phyloP scores from a whole-genome alignment of 2,888 invertebrate species.

The Drosophila eohydei region DNA sequence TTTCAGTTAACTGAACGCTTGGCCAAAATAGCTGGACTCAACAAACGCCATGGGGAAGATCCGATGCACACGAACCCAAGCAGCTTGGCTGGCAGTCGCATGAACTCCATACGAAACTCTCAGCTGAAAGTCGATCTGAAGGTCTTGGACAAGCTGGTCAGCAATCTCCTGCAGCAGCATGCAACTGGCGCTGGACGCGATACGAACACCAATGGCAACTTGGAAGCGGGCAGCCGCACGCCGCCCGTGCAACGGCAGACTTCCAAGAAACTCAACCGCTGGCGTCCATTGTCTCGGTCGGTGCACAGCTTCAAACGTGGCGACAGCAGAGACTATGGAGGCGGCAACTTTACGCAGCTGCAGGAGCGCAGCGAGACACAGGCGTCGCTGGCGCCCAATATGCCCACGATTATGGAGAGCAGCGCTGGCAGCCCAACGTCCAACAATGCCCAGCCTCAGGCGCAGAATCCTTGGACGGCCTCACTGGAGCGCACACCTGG shows the following conservation, averaged over 20 bases:
- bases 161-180: conserved; percentile 86
- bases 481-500: conserved; percentile 76
- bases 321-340: conserved; percentile 28
- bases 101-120: conserved; percentile 83
- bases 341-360: conserved; percentile 59
- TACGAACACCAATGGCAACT: conserved; percentile 9
- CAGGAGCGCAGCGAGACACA: conserved; percentile 58
- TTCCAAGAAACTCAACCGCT: conserved; percentile 83
- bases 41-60: conserved; percentile 56
- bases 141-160: conserved; percentile 88
- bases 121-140: conserved; percentile 87
- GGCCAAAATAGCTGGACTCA: conserved; percentile 82
- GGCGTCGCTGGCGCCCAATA: conserved; percentile 58
- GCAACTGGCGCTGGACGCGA: conserved; percentile 32
- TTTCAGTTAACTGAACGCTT: conserved; percentile 82
- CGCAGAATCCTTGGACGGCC: conserved; percentile 67
- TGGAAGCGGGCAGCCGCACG: conserved; percentile 60
- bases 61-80: conserved; percentile 51
- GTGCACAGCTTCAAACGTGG: conserved; percentile 77
- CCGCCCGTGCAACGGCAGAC: conserved; percentile 57
- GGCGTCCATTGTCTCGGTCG: conserved; percentile 84
- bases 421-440: conserved; percentile 50
- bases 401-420: conserved; percentile 85
- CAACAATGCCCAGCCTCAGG: conserved; percentile 42
- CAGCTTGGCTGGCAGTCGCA: conserved; percentile 70